These are phyloP conservation scores for Sphyrna mokarran DNA, from an alignment of 2,113 vertebrate genomes.

Conservation along the genomic window DNA sequence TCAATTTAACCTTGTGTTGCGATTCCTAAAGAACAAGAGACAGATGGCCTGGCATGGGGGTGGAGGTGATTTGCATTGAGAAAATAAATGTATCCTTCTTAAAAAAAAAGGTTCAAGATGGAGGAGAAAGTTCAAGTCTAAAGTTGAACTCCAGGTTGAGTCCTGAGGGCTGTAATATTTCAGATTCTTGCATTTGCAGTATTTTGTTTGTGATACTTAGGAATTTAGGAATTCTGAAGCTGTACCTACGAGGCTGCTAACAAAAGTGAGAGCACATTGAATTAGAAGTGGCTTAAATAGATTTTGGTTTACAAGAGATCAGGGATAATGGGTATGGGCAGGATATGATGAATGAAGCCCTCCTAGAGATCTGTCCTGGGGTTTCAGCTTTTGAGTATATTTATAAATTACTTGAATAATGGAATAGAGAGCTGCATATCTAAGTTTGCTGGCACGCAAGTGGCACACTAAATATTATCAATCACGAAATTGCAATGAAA, in stretches of 20 bases:
- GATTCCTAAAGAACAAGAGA: too few species aligned
- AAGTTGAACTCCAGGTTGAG: too few species aligned
- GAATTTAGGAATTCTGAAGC: too few species aligned
- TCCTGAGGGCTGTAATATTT: too few species aligned
- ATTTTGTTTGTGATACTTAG: too few species aligned
- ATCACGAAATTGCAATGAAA: not conserved
- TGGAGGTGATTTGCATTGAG: too few species aligned
- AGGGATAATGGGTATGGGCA: not conserved
- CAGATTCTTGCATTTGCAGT: too few species aligned
- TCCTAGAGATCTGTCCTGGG: not conserved
- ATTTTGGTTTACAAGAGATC: not conserved
- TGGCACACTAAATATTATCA: not conserved
- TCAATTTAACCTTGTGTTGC: too few species aligned
- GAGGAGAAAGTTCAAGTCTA: too few species aligned
- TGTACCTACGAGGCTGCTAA: not conserved
- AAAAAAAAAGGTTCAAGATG: too few species aligned
- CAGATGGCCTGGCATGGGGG: too few species aligned
- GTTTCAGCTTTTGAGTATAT: not conserved
- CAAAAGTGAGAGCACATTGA: not conserved
- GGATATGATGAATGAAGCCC: not conserved
- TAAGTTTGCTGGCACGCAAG: not conserved
- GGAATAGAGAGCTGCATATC: not conserved
- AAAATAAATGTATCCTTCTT: too few species aligned
- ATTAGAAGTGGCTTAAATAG: not conserved
- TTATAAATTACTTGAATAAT: not conserved